These are phyloP conservation scores for Xiphorhynchus erythropygius DNA, from an alignment of 2,797 vertebrate genomes.

Conservation along the genomic window DNA sequence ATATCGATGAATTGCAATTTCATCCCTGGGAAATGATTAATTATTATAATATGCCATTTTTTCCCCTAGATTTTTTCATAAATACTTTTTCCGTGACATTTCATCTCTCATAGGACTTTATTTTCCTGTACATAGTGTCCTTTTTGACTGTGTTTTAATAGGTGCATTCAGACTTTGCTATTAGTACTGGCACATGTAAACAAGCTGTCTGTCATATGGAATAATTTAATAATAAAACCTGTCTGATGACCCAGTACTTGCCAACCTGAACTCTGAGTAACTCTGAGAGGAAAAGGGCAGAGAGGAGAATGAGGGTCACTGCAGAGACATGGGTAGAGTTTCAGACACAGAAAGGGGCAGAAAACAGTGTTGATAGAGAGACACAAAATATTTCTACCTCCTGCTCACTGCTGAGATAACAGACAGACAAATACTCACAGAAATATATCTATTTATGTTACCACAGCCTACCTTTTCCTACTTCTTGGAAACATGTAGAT, in stretches of 20 bases:
- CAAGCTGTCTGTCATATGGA: not conserved
- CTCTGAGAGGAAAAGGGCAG: not conserved
- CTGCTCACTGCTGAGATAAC: not conserved
- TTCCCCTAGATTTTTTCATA: not conserved
- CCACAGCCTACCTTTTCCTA: not conserved
- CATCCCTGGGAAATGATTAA: not conserved
- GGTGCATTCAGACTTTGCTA: not conserved
- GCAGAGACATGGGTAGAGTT: not conserved
- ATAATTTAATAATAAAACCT: not conserved
- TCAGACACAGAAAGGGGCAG: not conserved
- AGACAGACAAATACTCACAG: not conserved
- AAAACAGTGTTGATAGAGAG: not conserved
- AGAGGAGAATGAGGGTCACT: not conserved
- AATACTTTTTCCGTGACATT: not conserved
- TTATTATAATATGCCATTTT: not conserved
- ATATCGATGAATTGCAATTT: not conserved
- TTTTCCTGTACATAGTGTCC: not conserved
- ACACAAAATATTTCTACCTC: not conserved
- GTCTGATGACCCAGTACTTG: not conserved
- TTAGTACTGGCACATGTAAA: not conserved
- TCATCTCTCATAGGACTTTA: not conserved
- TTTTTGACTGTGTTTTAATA: not conserved
- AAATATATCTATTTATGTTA: not conserved
- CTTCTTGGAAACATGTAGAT: not conserved
- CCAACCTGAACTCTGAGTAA: not conserved